Base-by-base conservation (phyloP, 2,888 invertebrate species). In the Yponomeuta plumbellus region DNA sequence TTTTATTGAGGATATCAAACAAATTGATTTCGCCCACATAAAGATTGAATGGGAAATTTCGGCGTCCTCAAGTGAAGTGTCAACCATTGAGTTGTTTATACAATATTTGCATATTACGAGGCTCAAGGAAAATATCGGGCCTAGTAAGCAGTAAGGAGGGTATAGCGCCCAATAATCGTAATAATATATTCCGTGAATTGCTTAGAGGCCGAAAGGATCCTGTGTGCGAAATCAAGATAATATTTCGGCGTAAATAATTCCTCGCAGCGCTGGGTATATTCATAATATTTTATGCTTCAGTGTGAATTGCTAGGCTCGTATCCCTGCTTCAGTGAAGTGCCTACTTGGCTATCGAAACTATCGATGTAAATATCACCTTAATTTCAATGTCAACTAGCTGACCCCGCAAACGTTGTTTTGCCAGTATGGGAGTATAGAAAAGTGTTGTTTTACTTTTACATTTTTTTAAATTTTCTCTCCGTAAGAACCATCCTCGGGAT, bases 111-210 rank as follows among this genome's bases (percentile, higher is more conserved):
- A 65, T 65, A 65, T 20, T 23, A 20, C 65, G 56, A 65, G 26
- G 17, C 26, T 13, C 57, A 26, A 57, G n/a, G 23, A 57, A 52
- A 65, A 65, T 65, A 65, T 65, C 52, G 23, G 65, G 56, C 56
- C 10, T n/a, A 56, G 65, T 56, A 56, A 65, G 65, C 63, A 63
- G n/a, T 63, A 63, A 65, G 65, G 57, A 57, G 65, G 65, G 65
- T 65, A 23, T 52, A 52, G 44, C 44, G 26, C 62, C 40, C 65
- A 56, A 65, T 65, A 65, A 56, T 65, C 65, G 26, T 65, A 65
- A 65, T 65, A 65, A 65, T 65, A 65, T 65, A 65, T 65, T 65
- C 57, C 17, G 56, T n/a, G 26, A 44, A 65, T 65, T 17, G 65
- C 63, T 13, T 13, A 44, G 11, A 44, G 23, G 40, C 44, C 26